Evolutionary conservation across 2,113 vertebrate species (phyloP).

Genomic region (Marmota flaviventris): DNA sequence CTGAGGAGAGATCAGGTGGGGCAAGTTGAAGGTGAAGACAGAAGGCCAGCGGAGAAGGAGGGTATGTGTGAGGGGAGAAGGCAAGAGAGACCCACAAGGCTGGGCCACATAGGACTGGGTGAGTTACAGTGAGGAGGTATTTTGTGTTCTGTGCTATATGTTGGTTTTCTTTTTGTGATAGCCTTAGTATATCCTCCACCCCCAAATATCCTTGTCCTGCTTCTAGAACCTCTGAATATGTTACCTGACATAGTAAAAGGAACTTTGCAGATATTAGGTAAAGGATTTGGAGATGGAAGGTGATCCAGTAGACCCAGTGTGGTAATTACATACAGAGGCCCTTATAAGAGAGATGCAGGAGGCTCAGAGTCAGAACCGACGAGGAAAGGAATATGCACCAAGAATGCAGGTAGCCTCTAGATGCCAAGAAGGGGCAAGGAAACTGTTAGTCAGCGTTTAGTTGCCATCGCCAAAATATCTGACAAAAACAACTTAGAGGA

Average conservation of each 20-base stretch:
- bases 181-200: background rate
- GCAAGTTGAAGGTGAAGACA: rapidly evolving
- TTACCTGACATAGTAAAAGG: background rate
- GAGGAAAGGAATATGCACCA: background rate
- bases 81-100: background rate
- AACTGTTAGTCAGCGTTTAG: too few species aligned
- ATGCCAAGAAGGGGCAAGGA: background rate
- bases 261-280: background rate
- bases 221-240: background rate
- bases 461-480: too few species aligned
- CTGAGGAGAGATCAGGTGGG: background rate
- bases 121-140: background rate
- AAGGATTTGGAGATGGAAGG: background rate
- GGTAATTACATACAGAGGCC: background rate
- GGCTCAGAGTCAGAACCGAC: background rate
- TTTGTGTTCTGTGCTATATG: background rate
- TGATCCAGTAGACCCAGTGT: background rate
- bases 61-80: background rate
- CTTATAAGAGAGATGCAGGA: background rate
- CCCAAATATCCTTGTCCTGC: background rate
- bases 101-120: rapidly evolving
- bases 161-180: background rate
- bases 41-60: background rate
- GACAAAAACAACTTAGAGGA: too few species aligned
- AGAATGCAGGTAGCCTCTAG: background rate